phyloP scores from a whole-genome alignment of 2,113 vertebrate genomes.

The Crotalus viridis region DNA sequence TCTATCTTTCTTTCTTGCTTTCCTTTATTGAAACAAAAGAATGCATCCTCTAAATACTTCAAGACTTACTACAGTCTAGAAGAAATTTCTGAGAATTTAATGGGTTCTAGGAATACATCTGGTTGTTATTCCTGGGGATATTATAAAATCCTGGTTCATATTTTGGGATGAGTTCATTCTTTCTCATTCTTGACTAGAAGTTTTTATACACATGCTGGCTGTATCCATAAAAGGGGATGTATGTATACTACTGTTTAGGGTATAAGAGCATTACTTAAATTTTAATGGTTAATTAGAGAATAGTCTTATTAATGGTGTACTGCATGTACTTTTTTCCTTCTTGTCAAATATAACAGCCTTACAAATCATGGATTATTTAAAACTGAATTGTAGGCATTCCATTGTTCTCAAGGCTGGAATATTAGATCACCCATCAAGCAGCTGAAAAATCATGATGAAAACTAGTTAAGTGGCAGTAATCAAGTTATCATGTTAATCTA shows the following conservation, averaged over 20 bases:
- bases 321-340: neutral
- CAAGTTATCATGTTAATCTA: neutral
- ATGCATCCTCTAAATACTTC: neutral
- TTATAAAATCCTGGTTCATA: neutral
- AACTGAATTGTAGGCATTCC: slow-evolving; percentile 8
- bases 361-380: neutral
- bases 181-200: neutral
- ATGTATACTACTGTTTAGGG: neutral
- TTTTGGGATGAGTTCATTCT: neutral
- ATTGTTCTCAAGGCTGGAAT: neutral
- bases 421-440: slow-evolving; percentile 4
- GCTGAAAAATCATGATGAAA: neutral
- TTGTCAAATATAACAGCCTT: neutral
- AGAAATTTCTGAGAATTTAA: neutral
- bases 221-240: neutral
- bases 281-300: neutral
- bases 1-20: neutral
- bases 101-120: neutral
- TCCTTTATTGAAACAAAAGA: neutral
- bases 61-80: neutral
- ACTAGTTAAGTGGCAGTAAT: neutral
- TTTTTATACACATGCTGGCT: neutral
- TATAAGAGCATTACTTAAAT: neutral
- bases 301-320: neutral
- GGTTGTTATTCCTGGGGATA: neutral